Evolutionary conservation across 2,888 invertebrate species (phyloP).

Genomic region (Cerastis rubricosa): DNA sequence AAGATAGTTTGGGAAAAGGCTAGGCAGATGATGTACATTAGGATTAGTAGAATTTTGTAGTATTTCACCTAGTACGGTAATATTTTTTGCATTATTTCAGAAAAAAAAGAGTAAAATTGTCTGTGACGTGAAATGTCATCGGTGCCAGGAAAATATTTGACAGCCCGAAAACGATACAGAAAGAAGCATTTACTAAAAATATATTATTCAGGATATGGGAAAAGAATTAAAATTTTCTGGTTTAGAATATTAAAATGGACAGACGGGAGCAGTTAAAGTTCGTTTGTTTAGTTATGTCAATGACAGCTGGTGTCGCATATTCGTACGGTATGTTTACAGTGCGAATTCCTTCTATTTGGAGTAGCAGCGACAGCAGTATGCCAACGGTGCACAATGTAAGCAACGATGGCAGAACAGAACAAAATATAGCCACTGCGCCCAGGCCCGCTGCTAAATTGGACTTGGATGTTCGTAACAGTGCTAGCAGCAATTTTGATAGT

Average conservation of each 20-base stretch:
- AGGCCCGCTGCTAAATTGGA: slow-evolving; percentile 7
- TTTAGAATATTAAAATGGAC: slow-evolving; percentile 76
- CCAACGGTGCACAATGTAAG: slow-evolving; percentile 32
- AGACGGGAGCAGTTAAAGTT: slow-evolving; percentile 79
- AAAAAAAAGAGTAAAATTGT: slow-evolving; percentile 40
- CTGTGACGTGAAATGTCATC: slow-evolving; percentile 37
- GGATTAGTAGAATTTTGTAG: background rate
- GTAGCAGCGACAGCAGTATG: background rate
- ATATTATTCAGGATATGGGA: slow-evolving; percentile 58
- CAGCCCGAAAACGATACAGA: slow-evolving; percentile 46
- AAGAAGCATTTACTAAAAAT: slow-evolving; percentile 19
- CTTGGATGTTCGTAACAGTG: slow-evolving; percentile 20
- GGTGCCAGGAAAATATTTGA: slow-evolving; percentile 59
- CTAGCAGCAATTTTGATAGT: slow-evolving; percentile 10
- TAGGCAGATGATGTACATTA: background rate
- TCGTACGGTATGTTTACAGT: slow-evolving; percentile 78
- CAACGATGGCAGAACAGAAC: slow-evolving; percentile 71
- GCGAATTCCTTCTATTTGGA: slow-evolving; percentile 50
- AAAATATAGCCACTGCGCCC: slow-evolving; percentile 52
- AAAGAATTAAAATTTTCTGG: slow-evolving; percentile 69
- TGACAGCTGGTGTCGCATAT: slow-evolving; percentile 79
- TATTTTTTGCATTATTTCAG: background rate
- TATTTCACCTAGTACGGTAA: background rate
- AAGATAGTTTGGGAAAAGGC: too few species aligned
- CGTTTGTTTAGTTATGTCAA: slow-evolving; percentile 76